phyloP scores from a whole-genome alignment of 2,113 vertebrate species.

The Chauna torquata region DNA sequence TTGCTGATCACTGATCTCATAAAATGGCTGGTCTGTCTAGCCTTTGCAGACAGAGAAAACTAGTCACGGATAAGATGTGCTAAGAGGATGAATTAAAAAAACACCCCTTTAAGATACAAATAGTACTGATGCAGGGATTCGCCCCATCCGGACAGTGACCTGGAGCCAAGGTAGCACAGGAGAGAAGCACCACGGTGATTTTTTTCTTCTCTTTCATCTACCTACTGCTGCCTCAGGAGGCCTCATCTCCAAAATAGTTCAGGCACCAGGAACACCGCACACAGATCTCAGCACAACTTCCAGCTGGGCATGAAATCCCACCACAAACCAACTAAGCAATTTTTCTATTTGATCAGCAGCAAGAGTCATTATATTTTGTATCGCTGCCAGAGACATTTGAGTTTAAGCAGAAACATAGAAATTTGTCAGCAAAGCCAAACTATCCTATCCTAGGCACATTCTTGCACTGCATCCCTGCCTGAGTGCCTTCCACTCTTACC shows the following conservation, averaged over 20 bases:
- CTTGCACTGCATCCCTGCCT: not conserved
- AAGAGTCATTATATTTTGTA: not conserved
- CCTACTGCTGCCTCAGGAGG: not conserved
- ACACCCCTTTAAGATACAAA: constrained; percentile 6
- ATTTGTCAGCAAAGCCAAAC: not conserved
- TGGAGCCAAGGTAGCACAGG: not conserved
- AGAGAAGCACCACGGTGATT: not conserved
- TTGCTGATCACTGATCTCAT: not conserved
- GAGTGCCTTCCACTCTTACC: not conserved
- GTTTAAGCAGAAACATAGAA: not conserved
- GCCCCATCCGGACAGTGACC: not conserved
- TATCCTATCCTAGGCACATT: not conserved
- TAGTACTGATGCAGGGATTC: not conserved
- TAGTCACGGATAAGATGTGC: not conserved
- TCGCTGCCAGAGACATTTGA: not conserved
- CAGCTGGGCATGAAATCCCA: not conserved
- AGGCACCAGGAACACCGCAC: not conserved
- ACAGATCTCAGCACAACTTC: not conserved
- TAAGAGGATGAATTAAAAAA: constrained; percentile 42
- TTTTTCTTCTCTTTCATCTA: not conserved
- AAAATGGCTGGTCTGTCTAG: not conserved
- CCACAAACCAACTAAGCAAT: not conserved
- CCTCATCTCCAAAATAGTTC: not conserved
- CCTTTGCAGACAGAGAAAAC: constrained; percentile 31
- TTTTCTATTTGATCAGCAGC: not conserved